Base-by-base conservation (phyloP, 2,888 invertebrate species). In the Adelphocoris suturalis region DNA sequence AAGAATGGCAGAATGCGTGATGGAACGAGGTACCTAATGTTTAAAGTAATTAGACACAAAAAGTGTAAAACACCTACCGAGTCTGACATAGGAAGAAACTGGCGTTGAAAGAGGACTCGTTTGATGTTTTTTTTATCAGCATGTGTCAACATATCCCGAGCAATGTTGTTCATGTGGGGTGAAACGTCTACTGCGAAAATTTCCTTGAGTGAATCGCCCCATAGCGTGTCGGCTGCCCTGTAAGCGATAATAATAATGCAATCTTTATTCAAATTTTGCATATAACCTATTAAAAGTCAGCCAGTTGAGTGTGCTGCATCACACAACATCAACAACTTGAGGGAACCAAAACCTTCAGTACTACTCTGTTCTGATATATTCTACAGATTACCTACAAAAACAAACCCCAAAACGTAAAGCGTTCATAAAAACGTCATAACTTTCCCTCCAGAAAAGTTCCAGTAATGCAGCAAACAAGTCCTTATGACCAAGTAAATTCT, bases 181-280 rank as follows among this genome's bases (percentile, higher is more conserved):
- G 98, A 98, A 9, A 95, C 94, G 92, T 99, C 99, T 0, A 99
- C 96, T 93, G 97, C 96, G 92, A 96, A 96, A 93, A 97, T 97
- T 94, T 99, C 98, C 92, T 94, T 95, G 48, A 98, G 94, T 27
- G 95, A 93, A 0, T 95, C 94, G 12, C 94, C 94, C 98, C 98
- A 99, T 19, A 95, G 94, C 4, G 94, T 93, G 92, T 96, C 96
- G 0, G 96, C 95, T 0, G 97, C 98, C 96, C 96, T 96, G 90
- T 75, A 90, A 90, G n/a, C 11, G 11, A 52, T 52, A 2, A 52
- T 2, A 52, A 52, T 12, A 52, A 52, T 52, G 7, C 37, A 37
- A 37, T 37, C 37, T 4, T 37, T 37, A 2, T 7, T 37, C 7
- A 37, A 37, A 57, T 57, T 57, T 57, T 9, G 9, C 57, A 19